These are phyloP conservation scores for Anneissia japonica DNA, from an alignment of 35 echinoderm and acorn worm genomes.

Conservation along the genomic window DNA sequence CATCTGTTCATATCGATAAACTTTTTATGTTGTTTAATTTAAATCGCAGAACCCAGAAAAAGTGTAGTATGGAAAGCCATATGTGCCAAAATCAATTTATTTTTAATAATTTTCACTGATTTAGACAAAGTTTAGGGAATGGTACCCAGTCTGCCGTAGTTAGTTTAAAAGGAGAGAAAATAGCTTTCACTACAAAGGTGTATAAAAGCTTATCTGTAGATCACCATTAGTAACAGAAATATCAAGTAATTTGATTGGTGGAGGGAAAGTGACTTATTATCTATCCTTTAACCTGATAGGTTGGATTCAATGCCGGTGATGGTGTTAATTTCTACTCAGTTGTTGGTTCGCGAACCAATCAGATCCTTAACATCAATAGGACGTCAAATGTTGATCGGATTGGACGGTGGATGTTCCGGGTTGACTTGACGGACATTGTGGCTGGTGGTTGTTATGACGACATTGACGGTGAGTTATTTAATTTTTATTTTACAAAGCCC, in stretches of 20 bases:
- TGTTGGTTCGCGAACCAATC: slow-evolving; percentile 51
- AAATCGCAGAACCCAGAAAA: too few relatives aligned
- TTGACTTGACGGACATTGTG: slow-evolving; percentile 57
- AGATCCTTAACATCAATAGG: slow-evolving; percentile 36
- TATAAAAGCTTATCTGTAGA: too few relatives aligned
- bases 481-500: not conserved
- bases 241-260: not conserved
- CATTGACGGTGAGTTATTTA: slow-evolving; percentile 3
- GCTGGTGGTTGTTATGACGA: slow-evolving; percentile 63
- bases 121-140: too few relatives aligned
- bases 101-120: too few relatives aligned
- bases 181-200: too few relatives aligned
- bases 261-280: not conserved
- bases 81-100: too few relatives aligned
- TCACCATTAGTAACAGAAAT: too few relatives aligned
- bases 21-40: too few relatives aligned
- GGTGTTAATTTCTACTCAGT: slow-evolving; percentile 65
- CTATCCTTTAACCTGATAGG: slow-evolving; percentile 17
- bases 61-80: too few relatives aligned
- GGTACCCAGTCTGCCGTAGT: too few relatives aligned
- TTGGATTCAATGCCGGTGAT: slow-evolving; percentile 93
- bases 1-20: too few relatives aligned
- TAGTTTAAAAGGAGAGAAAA: too few relatives aligned
- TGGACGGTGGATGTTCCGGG: slow-evolving; percentile 79
- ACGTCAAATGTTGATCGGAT: slow-evolving; percentile 48